Conservation (phyloP, 1,140 invertebrate species). For the Caenorhabditis tropicalis region DNA sequence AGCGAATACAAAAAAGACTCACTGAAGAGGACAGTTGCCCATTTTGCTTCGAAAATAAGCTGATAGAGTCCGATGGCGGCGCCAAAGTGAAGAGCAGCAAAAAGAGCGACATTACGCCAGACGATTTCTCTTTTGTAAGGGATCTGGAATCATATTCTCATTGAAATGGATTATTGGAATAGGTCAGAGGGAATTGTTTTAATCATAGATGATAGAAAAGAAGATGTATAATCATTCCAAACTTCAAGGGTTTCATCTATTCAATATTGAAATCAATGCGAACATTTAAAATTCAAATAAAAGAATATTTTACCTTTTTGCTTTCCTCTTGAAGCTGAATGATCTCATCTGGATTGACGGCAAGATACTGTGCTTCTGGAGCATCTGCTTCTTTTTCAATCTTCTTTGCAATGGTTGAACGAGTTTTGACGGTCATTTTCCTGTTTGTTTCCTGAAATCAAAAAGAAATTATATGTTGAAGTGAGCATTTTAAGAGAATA, state of each 20-base stretch:
- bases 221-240: no score
- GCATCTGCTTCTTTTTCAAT: conserved; percentile 6
- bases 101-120: conserved; percentile 89
- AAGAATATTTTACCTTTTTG: conserved; percentile 53
- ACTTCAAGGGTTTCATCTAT: no score
- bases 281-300: background rate
- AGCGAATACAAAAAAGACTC: conserved; percentile 51
- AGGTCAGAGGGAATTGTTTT: no score
- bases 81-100: conserved; percentile 82
- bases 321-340: conserved; percentile 57
- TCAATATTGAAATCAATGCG: no score
- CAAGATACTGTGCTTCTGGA: conserved; percentile 14
- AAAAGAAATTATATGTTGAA: background rate
- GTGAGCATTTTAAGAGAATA: no score
- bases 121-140: conserved; percentile 78
- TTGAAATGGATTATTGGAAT: no score
- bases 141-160: no score
- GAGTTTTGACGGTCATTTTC: conserved; percentile 28
- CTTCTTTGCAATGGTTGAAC: conserved; percentile 26
- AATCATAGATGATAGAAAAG: no score
- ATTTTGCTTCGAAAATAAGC: conserved; percentile 81
- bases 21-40: conserved; percentile 71
- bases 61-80: conserved; percentile 86
- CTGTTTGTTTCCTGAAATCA: conserved; percentile 25
- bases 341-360: conserved; percentile 60